These are phyloP conservation scores for Styela clava DNA, from an alignment of 23 tunicate species.

Conservation along the genomic window DNA sequence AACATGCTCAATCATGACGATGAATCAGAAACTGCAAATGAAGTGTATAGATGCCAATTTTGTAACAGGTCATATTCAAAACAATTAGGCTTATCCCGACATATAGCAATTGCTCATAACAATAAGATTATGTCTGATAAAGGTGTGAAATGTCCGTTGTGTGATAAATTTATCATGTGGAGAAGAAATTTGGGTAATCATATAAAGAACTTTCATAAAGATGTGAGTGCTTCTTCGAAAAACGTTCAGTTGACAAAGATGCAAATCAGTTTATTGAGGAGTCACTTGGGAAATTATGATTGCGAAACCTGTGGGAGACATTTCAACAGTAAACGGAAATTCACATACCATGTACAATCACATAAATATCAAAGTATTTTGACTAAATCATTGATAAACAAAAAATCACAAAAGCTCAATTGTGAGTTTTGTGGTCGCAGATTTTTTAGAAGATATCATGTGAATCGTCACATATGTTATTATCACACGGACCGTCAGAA, in stretches of 20 bases:
- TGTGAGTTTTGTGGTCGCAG: neutral
- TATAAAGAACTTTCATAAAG: neutral
- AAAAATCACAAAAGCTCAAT: no score
- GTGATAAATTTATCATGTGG: neutral
- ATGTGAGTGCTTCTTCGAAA: no score
- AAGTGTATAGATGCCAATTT: neutral
- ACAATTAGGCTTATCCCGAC: neutral
- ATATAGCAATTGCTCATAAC: neutral
- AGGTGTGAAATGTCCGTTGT: neutral
- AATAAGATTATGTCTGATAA: neutral
- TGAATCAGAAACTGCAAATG: neutral
- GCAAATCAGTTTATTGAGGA: no score
- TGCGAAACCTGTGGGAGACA: neutral
- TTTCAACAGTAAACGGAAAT: no score
- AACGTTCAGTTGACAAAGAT: no score
- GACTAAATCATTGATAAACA: neutral
- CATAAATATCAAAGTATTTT: neutral
- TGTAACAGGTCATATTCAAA: neutral
- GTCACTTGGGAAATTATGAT: no score
- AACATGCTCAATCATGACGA: neutral
- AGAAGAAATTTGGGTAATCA: neutral
- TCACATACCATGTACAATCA: neutral
- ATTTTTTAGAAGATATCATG: neutral
- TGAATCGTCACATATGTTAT: neutral
- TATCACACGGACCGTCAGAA: neutral